A percentile compares a stretch with the other conserved stretches of the same genome.
Evolutionary conservation across 2,888 invertebrate species (phyloP).

Genomic region (Neoascia interrupta): DNA sequence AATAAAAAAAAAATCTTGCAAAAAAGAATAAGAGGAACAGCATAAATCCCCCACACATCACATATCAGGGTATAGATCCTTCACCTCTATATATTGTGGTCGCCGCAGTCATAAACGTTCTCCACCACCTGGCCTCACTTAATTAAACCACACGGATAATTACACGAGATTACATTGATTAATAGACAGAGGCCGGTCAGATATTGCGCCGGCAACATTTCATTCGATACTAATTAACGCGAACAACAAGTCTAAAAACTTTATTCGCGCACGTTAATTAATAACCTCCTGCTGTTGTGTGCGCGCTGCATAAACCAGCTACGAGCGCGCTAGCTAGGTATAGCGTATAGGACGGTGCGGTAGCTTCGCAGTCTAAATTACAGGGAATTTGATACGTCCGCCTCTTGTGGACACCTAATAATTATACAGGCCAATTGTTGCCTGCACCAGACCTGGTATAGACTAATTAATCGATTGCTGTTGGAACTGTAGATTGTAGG

Average conservation of each 20-base stretch:
- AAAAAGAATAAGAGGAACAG: constrained; percentile 22
- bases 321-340: constrained; percentile 1
- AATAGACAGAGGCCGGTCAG: constrained; percentile 69
- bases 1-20: constrained; percentile 41
- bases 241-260: constrained; percentile 66
- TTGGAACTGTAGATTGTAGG: constrained; percentile 1
- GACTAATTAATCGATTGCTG: constrained; percentile 58
- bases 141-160: constrained; percentile 69
- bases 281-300: constrained; percentile 61
- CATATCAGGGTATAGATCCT: constrained; percentile 18
- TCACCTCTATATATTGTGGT: constrained; percentile 38
- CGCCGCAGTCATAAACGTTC: constrained; percentile 33
- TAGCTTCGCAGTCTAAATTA: constrained; percentile 55
- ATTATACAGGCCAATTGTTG: constrained; percentile 60
- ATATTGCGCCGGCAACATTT: constrained; percentile 68
- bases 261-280: constrained; percentile 66
- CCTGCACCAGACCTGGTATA: constrained; percentile 10
- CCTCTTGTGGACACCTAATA: constrained; percentile 67
- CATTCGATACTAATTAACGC: constrained; percentile 70
- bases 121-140: constrained; percentile 63
- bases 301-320: constrained; percentile 10
- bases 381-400: constrained; percentile 64
- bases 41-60: constrained; percentile 11
- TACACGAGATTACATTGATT: constrained; percentile 69
- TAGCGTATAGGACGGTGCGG: background rate